phyloP scores from a whole-genome alignment of 1,140 invertebrate species.

The Meloidogyne floridensis region DNA sequence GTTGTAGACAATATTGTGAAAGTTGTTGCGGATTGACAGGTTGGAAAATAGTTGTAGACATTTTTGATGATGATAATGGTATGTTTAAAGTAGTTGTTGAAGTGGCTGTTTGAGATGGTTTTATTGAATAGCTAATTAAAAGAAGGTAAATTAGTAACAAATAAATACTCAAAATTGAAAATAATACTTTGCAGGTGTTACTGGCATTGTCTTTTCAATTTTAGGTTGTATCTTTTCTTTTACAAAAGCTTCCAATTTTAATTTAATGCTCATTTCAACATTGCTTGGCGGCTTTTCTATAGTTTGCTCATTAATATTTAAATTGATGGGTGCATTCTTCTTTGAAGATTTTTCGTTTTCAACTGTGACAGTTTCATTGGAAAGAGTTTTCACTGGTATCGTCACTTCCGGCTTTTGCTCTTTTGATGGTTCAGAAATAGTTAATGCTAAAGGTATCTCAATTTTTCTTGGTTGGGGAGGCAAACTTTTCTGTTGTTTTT shows the following conservation, averaged over 20 bases:
- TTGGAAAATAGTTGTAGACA: slow-evolving; percentile 24
- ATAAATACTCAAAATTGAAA: not conserved
- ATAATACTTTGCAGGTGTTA: not conserved
- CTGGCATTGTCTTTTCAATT: not conserved
- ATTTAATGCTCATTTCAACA: not conserved
- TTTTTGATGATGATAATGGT: slow-evolving; percentile 3
- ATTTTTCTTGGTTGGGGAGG: not conserved
- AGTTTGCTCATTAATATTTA: not conserved
- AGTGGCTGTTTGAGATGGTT: not conserved
- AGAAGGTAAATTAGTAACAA: not conserved
- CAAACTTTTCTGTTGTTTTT: not conserved
- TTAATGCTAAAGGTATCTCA: not conserved
- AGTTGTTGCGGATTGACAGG: slow-evolving; percentile 27
- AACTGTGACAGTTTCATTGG: not conserved
- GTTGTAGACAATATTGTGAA: slow-evolving; percentile 21
- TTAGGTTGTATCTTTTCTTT: not conserved
- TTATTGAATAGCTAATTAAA: not conserved
- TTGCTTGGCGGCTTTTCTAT: not conserved
- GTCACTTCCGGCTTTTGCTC: not conserved
- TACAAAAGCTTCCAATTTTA: not conserved
- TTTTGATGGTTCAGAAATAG: not conserved
- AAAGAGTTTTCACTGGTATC: not conserved
- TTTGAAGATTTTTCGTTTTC: not conserved
- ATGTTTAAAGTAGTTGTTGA: not conserved
- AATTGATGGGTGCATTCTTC: not conserved